These are phyloP conservation scores for Lithophane semibrunnea DNA, from an alignment of 2,888 invertebrate genomes.

Conservation along the genomic window DNA sequence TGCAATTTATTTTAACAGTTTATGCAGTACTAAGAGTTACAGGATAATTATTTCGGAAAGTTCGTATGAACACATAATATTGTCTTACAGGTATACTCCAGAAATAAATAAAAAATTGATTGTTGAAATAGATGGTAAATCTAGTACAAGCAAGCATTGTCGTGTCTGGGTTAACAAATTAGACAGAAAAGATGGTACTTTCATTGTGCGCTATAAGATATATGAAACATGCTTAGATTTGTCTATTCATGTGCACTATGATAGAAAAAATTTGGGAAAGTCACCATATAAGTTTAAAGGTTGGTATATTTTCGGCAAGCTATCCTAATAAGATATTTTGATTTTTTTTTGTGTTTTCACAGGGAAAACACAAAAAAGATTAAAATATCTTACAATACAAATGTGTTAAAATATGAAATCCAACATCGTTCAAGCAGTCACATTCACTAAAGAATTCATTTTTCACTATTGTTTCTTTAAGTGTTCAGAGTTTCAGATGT, in stretches of 20 bases:
- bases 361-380: no score
- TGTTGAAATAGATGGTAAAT: slow-evolving; percentile 91
- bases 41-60: not conserved
- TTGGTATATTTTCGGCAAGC: slow-evolving; percentile 72
- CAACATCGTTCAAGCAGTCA: no score
- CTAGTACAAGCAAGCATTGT: slow-evolving; percentile 90
- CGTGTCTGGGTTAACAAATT: slow-evolving; percentile 94
- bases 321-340: not conserved
- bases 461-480: no score
- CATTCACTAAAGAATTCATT: no score
- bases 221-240: slow-evolving; percentile 94
- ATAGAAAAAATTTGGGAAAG: slow-evolving; percentile 91
- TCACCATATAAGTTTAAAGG: slow-evolving; percentile 92
- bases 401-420: no score
- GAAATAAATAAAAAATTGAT: slow-evolving; percentile 87
- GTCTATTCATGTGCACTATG: slow-evolving; percentile 92
- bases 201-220: slow-evolving; percentile 95
- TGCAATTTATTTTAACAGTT: not conserved
- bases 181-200: slow-evolving; percentile 95
- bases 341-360: not conserved
- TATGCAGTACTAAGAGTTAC: not conserved
- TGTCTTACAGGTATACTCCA: slow-evolving; percentile 85
- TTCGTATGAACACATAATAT: not conserved
- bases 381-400: no score
- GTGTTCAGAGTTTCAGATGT: no score